These are phyloP conservation scores for Nysson spinosus DNA, from an alignment of 2,888 invertebrate species.

Conservation along the genomic window DNA sequence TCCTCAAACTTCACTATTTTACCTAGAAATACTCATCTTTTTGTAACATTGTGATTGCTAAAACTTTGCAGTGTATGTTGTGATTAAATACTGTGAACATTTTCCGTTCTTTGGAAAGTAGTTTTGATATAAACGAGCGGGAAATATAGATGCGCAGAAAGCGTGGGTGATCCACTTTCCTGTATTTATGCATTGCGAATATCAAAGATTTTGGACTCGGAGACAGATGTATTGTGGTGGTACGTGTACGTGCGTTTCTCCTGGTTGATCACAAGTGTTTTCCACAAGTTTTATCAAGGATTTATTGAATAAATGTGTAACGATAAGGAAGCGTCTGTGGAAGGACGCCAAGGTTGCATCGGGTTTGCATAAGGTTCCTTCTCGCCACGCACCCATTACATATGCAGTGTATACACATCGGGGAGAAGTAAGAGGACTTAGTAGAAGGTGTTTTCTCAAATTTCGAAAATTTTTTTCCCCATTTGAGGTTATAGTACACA, in stretches of 20 bases:
- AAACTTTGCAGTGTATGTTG: not conserved
- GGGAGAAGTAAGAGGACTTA: constrained; percentile 2
- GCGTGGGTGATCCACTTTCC: constrained; percentile 29
- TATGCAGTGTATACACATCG: not conserved
- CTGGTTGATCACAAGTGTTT: not conserved
- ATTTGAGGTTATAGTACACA: constrained; percentile 72
- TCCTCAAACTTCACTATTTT: constrained; percentile 9
- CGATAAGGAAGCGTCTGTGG: constrained; percentile 20
- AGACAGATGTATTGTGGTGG: constrained; percentile 1
- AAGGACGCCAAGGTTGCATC: constrained; percentile 33
- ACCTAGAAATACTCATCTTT: not conserved
- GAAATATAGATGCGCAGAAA: constrained; percentile 33
- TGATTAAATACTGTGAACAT: not conserved
- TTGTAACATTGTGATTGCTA: not conserved
- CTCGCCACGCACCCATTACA: constrained; percentile 1
- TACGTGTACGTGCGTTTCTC: not conserved
- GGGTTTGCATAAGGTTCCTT: constrained; percentile 1
- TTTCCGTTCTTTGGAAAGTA: constrained; percentile 6
- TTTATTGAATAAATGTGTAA: constrained; percentile 29
- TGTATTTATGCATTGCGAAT: constrained; percentile 16
- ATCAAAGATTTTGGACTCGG: not conserved
- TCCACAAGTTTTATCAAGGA: constrained; percentile 1
- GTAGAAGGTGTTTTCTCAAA: constrained; percentile 15
- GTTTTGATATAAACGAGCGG: constrained; percentile 36
- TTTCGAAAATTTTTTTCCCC: constrained; percentile 34